Evolutionary conservation across 2,797 vertebrate genomes (phyloP).

Genomic region (Oreortyx pictus): DNA sequence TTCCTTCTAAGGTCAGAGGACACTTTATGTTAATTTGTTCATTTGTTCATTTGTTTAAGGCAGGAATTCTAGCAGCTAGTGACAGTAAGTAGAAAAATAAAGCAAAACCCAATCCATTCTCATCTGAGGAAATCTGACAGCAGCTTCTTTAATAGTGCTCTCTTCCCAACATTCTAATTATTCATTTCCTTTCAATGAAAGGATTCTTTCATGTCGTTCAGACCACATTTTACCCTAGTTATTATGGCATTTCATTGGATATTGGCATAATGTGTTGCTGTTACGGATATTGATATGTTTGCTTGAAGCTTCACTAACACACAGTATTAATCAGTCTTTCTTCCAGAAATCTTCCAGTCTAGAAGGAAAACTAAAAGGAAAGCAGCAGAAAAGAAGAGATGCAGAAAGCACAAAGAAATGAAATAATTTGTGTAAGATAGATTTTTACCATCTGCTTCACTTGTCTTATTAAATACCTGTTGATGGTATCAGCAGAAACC

Average conservation of each 20-base stretch:
- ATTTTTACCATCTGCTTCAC: background rate
- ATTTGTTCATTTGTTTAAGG: conserved; percentile 20
- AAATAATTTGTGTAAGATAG: background rate
- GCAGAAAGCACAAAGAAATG: background rate
- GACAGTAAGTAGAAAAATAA: conserved; percentile 32
- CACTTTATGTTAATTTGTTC: conserved; percentile 53
- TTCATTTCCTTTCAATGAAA: conserved; percentile 11
- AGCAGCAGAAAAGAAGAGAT: background rate
- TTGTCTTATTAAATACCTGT: background rate
- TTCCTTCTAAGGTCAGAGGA: conserved; percentile 1
- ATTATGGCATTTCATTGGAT: conserved; percentile 5
- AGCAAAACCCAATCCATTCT: conserved; percentile 19
- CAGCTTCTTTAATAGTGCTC: background rate
- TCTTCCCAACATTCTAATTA: conserved; percentile 23
- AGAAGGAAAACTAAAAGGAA: background rate
- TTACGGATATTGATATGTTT: background rate
- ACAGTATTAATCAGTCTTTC: background rate
- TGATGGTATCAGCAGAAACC: background rate
- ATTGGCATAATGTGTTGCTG: background rate
- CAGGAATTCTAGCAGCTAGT: background rate
- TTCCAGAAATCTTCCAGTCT: background rate
- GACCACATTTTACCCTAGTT: background rate
- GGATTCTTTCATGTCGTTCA: conserved; percentile 34
- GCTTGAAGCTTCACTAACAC: background rate
- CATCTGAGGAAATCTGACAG: conserved; percentile 14